Evolutionary conservation across 92 coral and sea anemone species (phyloP), one percentile per base, ranked within the genome.

Genomic region (Epizoanthus ramosus): DNA sequence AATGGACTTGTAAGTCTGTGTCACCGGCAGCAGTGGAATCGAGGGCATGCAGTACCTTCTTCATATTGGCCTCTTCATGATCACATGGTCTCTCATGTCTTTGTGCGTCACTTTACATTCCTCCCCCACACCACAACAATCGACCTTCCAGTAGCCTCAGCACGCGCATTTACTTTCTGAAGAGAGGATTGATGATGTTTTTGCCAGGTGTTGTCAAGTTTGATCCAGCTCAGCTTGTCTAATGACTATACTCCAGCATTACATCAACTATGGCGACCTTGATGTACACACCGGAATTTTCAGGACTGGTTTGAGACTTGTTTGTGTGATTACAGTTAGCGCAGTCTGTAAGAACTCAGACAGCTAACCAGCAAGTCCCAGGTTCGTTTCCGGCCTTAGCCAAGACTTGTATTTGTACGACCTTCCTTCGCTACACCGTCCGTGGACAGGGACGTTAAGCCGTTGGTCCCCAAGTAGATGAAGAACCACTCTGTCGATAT

Each of bases 111-210:
- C 80, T 15, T 75, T 19, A 75, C 84, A 83, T 58, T 83, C 74
- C 33, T 21, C 60, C 85, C 85, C 83, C 81, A 85, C 24, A 87
- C 87, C 57, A 81, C 92, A 28, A 86, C 85, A 12, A 70, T n/a
- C 24, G 60, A 74, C 33, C 68, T 79, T 47, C 88, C 69, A 77
- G 14, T 54, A 56, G 53, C 63, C 9, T 84, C 56, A 66, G 31
- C 81, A 39, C 33, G 31, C 85, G 83, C 83, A 33, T 65, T 67
- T 7, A 85, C 75, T 53, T 85, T 50, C n/a, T 39, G 58, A 68
- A 25, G 47, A 75, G 13, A 8, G 50, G 57, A 43, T 72, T 33
- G 23, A 3, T 63, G 81, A 73, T 72, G 19, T 83, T 56, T 83
- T 73, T 23, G 87, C 87, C 45, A 83, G 41, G 47, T 83, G 9